Evolutionary conservation across 53 echinoderm and acorn worm genomes (phyloP), one percentile per base, ranked within the genome.

Genomic region (Echinometra lucunter): DNA sequence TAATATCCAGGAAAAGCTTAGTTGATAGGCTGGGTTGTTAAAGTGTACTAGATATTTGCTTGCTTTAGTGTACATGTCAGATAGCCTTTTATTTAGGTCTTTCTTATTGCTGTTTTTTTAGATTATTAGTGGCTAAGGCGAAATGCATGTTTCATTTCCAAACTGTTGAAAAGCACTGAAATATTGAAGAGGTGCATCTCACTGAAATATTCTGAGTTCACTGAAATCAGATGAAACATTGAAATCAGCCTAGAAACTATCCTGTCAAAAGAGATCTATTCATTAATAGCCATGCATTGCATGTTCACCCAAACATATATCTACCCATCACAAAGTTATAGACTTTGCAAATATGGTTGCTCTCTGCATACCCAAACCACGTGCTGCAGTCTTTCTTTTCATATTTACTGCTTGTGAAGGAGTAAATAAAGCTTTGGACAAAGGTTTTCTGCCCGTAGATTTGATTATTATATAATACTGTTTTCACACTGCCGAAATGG

Each of bases 301-400:
- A 72, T 34, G 72, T 72, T 72, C 72, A 72, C 35, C 72, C 72
- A 35, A 72, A 78, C 42, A 40, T 78, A 78, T 35, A 40, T 21
- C n/a, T n/a, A 42, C 40, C 38, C 40, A 42, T 78, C 78, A 78
- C 78, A 78, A 78, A 78, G 78, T 78, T 42, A 78, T 19, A 78
- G 78, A 78, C 38, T 78, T 75, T 78, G 42, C 35, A 78, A 78
- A 78, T 42, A 78, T 42, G 78, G 23, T 23, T 78, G 78, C 42
- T 72, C 72, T 35, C 35, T 78, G 78, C 42, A 35, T 78, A 78
- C 78, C 16, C 38, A 40, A 42, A 38, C 38, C 42, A 78, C 78
- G 78, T 78, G 78, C 38, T 53, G 53, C 78, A 12, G 78, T 42
- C 78, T 40, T 78, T 18, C 18, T 42, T 23, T 42, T 3, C 2